Base-by-base conservation (phyloP, 2,888 invertebrate genomes). In the Euphydryas editha region DNA sequence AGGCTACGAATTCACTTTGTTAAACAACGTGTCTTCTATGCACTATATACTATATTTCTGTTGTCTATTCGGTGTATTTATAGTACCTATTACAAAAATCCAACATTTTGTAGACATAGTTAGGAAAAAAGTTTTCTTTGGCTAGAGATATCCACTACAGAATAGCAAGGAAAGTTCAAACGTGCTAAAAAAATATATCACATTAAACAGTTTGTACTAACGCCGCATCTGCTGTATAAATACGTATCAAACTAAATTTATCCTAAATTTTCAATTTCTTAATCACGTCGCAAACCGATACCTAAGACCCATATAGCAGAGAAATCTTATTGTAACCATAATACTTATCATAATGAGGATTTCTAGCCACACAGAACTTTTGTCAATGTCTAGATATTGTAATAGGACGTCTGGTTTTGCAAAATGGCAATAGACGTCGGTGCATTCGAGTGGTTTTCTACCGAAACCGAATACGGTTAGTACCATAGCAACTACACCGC, bases 391-490 rank as follows among this genome's bases (percentile, higher is more conserved):
- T 37, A 95, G 76, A 75, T 94, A 95, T 73, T 93, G 92, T 0
- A 95, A 75, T 4, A 95, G 74, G 0, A 95, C 94, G 51, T 94
- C 93, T 0, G 95, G 95, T 81, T 95, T 94, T 11, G 94, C 88
- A 75, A 95, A 95, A 74, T 95, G 95, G 75, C 95, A 95, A 76
- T 95, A 95, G 37, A 94, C 83, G 0, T 94, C 94, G 15, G 87
- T 79, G 76, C 95, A 95, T 3, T 93, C 87, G 5, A 95, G 79
- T 2, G 91, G 89, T 49, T 88, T 84, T 13, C 95, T 87, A 62
- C 92, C 92, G 71, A 94, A 94, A 8, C 95, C 95, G 78, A 95
- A 95, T 5, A 95, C 91, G 0, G 94, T 93, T 1, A 95, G 79
- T 0, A 95, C 91, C 80, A 95, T 86, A 0, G 94, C 94, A 15